Evolutionary conservation across 2,797 vertebrate species (phyloP).

Genomic region (Erethizon dorsatum): DNA sequence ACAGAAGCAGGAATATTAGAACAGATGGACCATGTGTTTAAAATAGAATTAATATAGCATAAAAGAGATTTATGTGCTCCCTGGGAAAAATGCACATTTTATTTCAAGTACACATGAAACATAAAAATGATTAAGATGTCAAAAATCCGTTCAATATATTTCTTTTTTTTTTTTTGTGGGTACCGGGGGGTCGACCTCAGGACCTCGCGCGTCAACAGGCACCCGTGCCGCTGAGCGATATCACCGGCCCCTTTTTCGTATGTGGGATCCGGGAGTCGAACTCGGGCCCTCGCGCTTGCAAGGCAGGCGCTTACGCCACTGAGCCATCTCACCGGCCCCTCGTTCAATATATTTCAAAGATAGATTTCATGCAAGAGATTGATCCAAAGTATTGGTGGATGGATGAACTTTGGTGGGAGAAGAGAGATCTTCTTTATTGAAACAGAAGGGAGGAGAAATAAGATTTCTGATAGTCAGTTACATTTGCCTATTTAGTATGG

Average conservation of each 20-base stretch:
- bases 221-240: too few relatives aligned
- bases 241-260: too few relatives aligned
- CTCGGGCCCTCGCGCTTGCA: too few relatives aligned
- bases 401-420: background rate
- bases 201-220: too few relatives aligned
- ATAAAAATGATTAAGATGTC: background rate
- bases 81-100: background rate
- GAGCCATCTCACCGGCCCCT: too few relatives aligned
- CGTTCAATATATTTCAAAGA: background rate
- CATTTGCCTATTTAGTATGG: background rate
- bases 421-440: background rate
- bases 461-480: background rate
- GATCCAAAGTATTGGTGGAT: background rate
- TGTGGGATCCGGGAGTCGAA: too few relatives aligned
- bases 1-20: slow-evolving; percentile 6
- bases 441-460: background rate
- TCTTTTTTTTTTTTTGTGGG: too few relatives aligned
- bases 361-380: background rate
- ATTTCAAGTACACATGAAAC: background rate
- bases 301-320: too few relatives aligned
- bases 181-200: too few relatives aligned
- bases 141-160: background rate
- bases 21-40: background rate
- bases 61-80: background rate
- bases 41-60: slow-evolving; percentile 44